A percentile compares a stretch with the other conserved stretches of the same genome.
phyloP scores from a whole-genome alignment of 2,113 vertebrate genomes.

The Pseudonaja textilis region DNA sequence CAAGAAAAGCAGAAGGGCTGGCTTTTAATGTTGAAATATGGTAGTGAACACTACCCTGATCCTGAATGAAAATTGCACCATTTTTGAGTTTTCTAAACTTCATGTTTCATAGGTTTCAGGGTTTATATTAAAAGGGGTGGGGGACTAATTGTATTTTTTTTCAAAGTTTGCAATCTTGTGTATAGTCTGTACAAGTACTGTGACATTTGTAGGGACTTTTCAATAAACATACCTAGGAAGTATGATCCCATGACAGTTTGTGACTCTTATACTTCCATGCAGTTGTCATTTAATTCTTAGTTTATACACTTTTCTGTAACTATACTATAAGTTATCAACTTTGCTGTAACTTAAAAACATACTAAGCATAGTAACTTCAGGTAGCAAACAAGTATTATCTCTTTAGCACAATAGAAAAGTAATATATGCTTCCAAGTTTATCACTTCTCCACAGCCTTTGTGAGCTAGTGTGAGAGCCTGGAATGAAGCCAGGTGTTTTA shows the following conservation, averaged over 20 bases:
- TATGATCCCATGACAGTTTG: background rate
- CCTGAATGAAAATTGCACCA: background rate
- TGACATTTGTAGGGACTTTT: background rate
- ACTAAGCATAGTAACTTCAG: background rate
- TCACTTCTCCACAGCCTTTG: slow-evolving; percentile 13
- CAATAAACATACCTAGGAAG: background rate
- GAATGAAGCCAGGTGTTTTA: background rate
- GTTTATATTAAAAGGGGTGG: background rate
- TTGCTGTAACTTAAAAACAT: too few species aligned
- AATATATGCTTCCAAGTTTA: slow-evolving; percentile 10
- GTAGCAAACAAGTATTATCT: background rate
- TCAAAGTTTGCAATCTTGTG: background rate
- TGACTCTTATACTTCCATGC: background rate
- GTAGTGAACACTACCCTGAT: too few species aligned
- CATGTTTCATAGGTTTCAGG: background rate
- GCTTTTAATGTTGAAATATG: background rate
- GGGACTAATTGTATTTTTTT: background rate
- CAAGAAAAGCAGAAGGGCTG: background rate
- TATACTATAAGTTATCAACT: background rate
- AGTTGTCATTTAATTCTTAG: background rate
- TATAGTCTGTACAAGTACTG: background rate
- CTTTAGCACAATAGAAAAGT: slow-evolving; percentile 7
- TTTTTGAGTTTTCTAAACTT: background rate
- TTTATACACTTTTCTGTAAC: background rate
- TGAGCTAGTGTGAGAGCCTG: background rate